Conservation (phyloP, 2,888 invertebrate species). For the Didymodactylos carnosus region DNA sequence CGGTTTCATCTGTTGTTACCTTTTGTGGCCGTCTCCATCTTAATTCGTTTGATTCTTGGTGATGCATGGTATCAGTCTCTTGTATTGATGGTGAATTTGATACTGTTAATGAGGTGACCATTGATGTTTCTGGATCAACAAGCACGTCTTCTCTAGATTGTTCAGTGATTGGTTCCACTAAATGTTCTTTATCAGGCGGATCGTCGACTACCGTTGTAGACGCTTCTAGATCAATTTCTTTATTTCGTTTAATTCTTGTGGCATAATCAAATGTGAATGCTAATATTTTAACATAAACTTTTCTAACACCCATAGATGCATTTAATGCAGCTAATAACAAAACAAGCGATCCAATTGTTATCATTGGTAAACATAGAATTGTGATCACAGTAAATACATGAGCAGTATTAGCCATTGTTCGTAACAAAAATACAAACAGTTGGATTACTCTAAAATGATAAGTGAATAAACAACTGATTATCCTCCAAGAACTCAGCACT, state of each 20-base stretch:
- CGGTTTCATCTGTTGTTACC: background rate
- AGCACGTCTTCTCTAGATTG: background rate
- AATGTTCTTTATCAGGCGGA: background rate
- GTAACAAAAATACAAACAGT: too few relatives aligned
- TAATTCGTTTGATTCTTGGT: background rate
- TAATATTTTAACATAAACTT: conserved; percentile 3
- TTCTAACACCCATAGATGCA: conserved; percentile 6
- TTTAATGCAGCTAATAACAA: conserved; percentile 2
- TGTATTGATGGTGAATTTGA: too few relatives aligned
- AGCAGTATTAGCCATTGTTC: background rate
- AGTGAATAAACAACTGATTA: too few relatives aligned
- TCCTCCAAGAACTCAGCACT: too few relatives aligned
- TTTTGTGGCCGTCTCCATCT: too few relatives aligned
- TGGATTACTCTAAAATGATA: too few relatives aligned
- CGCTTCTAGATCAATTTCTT: background rate
- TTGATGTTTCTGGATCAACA: background rate
- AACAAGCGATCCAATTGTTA: background rate
- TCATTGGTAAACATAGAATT: background rate
- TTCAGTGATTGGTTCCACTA: background rate
- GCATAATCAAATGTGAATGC: conserved; percentile 10
- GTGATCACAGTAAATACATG: background rate
- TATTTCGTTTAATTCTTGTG: conserved; percentile 4
- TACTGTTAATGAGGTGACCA: too few relatives aligned
- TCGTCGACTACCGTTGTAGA: too few relatives aligned
- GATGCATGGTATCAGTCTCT: too few relatives aligned